Evolutionary conservation across 37 sponge, comb jelly and placozoan species (phyloP).

Genomic region (Geodia barretti): DNA sequence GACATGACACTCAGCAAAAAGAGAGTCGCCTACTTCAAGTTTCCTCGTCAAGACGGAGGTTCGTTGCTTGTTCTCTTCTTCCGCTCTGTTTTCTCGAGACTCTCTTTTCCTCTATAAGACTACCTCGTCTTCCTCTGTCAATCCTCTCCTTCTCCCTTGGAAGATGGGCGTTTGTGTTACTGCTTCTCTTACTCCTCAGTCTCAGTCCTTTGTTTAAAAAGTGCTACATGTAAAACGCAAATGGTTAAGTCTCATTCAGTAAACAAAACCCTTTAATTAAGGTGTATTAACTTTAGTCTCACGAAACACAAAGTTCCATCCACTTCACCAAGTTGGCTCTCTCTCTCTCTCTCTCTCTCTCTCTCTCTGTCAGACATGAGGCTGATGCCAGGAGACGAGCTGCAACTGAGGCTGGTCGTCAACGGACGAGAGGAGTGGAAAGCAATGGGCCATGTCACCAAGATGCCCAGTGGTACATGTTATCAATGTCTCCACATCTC

Average conservation of each 20-base stretch:
- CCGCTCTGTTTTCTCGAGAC: neutral
- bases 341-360: conserved; percentile 8
- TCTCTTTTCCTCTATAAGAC: neutral
- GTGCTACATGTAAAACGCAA: too few relatives aligned
- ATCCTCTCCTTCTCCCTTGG: neutral
- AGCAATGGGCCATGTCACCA: conserved; percentile 94
- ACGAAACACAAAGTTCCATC: neutral
- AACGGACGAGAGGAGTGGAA: conserved; percentile 69
- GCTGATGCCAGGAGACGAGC: conserved; percentile 97
- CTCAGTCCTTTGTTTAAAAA: too few relatives aligned
- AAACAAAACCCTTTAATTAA: too few relatives aligned
- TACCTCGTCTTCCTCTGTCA: neutral
- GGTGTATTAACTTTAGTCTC: neutral
- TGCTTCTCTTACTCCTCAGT: neutral
- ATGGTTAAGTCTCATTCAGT: too few relatives aligned
- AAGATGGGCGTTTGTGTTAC: too few relatives aligned
- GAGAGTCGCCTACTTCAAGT: conserved; percentile 93
- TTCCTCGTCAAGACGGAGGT: conserved; percentile 87
- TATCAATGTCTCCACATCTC: too few relatives aligned
- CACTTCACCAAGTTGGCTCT: too few relatives aligned
- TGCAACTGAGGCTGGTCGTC: conserved; percentile 75
- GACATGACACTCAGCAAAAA: conserved; percentile 95
- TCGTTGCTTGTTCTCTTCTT: neutral
- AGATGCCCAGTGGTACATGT: conserved; percentile 91
- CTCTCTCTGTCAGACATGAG: conserved; percentile 75